phyloP scores from a whole-genome alignment of 2,797 vertebrate species.

The Notamacropus eugenii region DNA sequence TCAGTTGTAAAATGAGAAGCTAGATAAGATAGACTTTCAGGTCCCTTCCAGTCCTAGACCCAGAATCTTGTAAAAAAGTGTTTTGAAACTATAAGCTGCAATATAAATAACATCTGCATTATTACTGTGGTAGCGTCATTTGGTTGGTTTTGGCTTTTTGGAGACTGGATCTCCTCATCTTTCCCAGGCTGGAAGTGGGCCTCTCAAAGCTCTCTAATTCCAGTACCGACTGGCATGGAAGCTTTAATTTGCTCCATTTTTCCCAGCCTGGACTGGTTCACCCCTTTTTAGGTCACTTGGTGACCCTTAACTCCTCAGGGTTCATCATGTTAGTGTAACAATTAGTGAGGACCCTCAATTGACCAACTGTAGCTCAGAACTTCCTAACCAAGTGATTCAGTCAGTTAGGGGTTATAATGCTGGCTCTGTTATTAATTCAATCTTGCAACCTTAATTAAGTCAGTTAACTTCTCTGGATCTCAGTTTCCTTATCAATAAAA shows the following conservation, averaged over 20 bases:
- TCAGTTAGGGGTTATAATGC: neutral
- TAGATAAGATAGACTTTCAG: neutral
- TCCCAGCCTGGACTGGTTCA: neutral
- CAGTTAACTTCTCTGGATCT: neutral
- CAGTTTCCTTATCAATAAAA: neutral
- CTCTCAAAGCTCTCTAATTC: neutral
- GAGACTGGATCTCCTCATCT: neutral
- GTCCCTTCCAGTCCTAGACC: neutral
- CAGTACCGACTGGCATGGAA: neutral
- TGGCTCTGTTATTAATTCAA: neutral
- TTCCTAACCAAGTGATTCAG: neutral
- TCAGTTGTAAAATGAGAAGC: neutral
- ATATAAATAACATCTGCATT: neutral
- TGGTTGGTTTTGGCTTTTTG: neutral
- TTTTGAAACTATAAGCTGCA: neutral
- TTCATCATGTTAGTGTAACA: neutral
- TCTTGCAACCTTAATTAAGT: neutral
- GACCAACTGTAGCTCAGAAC: neutral
- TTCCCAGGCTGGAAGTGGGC: neutral
- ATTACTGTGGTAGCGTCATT: neutral
- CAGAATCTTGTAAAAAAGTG: neutral
- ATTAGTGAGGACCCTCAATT: neutral
- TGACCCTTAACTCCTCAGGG: neutral
- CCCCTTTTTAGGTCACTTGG: neutral
- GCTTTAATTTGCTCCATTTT: neutral